A percentile compares a stretch with the other conserved stretches of the same genome.
Evolutionary conservation across 1,140 invertebrate genomes (phyloP).

Genomic region (Eubasilissa regina): DNA sequence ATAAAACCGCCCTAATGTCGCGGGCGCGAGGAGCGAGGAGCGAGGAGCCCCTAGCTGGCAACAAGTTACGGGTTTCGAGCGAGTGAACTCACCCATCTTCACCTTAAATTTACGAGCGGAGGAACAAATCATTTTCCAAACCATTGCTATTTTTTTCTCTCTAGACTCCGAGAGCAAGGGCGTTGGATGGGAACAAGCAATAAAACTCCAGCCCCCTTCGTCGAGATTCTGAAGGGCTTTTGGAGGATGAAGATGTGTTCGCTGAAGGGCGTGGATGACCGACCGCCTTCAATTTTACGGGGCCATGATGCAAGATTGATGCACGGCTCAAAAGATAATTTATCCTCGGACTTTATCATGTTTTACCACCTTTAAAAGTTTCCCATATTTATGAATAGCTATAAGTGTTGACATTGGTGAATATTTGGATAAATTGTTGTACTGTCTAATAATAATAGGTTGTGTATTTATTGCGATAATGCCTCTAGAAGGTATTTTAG

Average conservation of each 20-base stretch:
- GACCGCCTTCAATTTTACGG: slow-evolving; percentile 31
- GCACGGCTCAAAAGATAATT: neutral
- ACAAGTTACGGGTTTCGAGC: slow-evolving; percentile 38
- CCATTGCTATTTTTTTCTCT: slow-evolving; percentile 49
- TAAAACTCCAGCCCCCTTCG: slow-evolving; percentile 28
- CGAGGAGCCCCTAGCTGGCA: neutral
- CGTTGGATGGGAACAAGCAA: slow-evolving; percentile 37
- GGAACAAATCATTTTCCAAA: slow-evolving; percentile 55
- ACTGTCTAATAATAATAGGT: too few relatives aligned
- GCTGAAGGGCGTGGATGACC: slow-evolving; percentile 27
- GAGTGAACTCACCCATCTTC: slow-evolving; percentile 15
- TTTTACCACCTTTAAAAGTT: too few relatives aligned
- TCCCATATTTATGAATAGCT: too few relatives aligned
- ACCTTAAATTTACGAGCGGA: slow-evolving; percentile 31
- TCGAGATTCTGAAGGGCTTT: slow-evolving; percentile 25
- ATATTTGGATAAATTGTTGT: too few relatives aligned
- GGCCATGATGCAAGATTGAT: slow-evolving; percentile 22
- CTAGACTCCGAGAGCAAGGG: slow-evolving; percentile 20
- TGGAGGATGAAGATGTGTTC: slow-evolving; percentile 19
- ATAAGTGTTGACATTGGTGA: too few relatives aligned
- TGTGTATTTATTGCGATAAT: too few relatives aligned
- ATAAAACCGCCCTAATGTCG: slow-evolving; percentile 7
- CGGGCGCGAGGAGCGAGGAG: neutral
- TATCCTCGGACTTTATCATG: too few relatives aligned
- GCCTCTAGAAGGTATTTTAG: too few relatives aligned